Base-by-base conservation (phyloP, 2,113 vertebrate species). In the Actenoides lindsayi region DNA sequence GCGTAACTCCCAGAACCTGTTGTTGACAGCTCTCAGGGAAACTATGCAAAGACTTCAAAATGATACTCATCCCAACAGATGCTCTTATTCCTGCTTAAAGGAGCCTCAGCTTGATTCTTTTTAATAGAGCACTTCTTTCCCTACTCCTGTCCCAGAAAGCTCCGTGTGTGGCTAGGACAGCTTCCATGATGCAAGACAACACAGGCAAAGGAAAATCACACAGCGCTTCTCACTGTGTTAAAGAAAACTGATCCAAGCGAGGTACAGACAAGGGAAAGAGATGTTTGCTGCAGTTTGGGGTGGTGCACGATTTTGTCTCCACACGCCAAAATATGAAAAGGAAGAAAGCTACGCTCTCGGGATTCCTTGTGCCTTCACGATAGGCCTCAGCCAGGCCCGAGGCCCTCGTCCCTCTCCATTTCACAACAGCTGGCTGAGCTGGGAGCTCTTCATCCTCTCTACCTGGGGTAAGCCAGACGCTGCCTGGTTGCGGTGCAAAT, bases 381-480 rank as follows among this genome's bases (percentile, higher is more conserved):
- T 9, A 46, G 16, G 14, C 70, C 76, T 67, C 51, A 5, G 18
- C 14, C 39, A 53, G 42, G 59, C 35, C 20, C 7, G 11, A 11
- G 4, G 6, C 39, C 13, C 37, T 41, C 24, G 9, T 37, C 54
- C 37, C 46, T 35, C 9, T 50, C 46, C 77, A 73, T 13, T 27
- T 16, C 73, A 31, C 44, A 3, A 3, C 20, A 17, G 37, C 25
- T 39, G 41, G 37, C 37, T 37, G 24, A 31, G 9, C 23, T 14
- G 10, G 3, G 30, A 6, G n/a, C 33, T 8, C 33, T 20, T 37
- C 27, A 12, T 9, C 15, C 35, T 83, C n/a, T 25, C 60, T 50
- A 2, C 5, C 0, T 6, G 12, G 35, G 8, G 16, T 10, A 16
- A 23, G 25, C 1, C 27, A 15, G 9, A 23, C 8, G 16, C 2